Conservation (phyloP, 1,140 invertebrate species). For the Oppia nitens region DNA sequence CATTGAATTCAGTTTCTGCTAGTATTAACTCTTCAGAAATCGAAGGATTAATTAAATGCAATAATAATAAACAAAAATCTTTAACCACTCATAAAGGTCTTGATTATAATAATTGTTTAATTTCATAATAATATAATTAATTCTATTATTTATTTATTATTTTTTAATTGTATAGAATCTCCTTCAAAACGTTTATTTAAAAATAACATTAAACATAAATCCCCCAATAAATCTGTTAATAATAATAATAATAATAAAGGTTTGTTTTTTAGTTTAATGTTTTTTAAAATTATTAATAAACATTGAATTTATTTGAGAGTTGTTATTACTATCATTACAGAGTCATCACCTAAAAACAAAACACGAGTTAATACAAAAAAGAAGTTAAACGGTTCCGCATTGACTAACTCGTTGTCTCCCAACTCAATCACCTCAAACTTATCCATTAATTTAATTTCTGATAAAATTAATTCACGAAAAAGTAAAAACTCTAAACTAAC, state of each 20-base stretch:
- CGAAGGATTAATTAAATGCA: background rate
- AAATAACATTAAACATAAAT: background rate
- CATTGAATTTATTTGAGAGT: no score
- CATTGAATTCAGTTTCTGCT: background rate
- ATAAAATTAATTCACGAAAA: background rate
- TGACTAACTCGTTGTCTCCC: background rate
- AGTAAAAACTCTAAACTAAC: background rate
- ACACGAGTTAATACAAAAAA: background rate
- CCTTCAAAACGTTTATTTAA: background rate
- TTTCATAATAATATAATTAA: no score
- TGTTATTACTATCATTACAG: no score
- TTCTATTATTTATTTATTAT: background rate
- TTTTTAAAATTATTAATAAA: no score
- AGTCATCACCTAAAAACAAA: no score
- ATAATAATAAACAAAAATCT: background rate
- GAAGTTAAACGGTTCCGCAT: background rate
- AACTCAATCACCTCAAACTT: background rate
- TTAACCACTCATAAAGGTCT: background rate
- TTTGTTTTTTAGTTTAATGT: no score
- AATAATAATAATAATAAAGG: background rate
- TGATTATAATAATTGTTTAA: background rate
- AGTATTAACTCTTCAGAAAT: background rate
- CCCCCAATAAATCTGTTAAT: background rate
- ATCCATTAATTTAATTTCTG: background rate
- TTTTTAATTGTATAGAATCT: background rate